These are phyloP conservation scores for Tragelaphus scriptus DNA, from an alignment of 2,113 vertebrate species.

Conservation along the genomic window DNA sequence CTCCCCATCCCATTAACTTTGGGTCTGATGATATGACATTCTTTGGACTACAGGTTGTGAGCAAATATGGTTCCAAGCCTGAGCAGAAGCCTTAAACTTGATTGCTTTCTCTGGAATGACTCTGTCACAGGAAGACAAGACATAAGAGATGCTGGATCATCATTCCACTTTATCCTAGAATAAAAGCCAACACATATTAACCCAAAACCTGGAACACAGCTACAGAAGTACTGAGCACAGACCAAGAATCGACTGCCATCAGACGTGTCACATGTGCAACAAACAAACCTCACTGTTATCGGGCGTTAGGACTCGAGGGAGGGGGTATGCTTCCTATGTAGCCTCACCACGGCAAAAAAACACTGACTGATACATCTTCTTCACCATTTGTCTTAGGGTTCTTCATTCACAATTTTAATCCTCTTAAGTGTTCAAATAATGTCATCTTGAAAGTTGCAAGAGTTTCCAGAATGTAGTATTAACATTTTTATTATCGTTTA, in stretches of 20 bases:
- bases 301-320: neutral
- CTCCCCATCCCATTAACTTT: too few relatives aligned
- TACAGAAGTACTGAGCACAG: neutral
- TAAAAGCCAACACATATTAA: fast-evolving
- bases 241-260: fast-evolving
- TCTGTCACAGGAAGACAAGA: neutral
- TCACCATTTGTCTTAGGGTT: neutral
- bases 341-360: neutral
- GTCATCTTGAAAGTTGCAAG: neutral
- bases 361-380: neutral
- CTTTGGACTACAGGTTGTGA: neutral
- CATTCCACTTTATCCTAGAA: too few relatives aligned
- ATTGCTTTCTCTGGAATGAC: fast-evolving
- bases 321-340: neutral
- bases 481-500: neutral
- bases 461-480: neutral
- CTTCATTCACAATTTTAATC: neutral
- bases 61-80: neutral
- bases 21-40: neutral
- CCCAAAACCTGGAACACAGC: fast-evolving
- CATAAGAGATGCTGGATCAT: neutral
- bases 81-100: neutral
- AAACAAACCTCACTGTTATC: fast-evolving
- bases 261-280: fast-evolving
- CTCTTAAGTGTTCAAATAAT: neutral